phyloP scores from a whole-genome alignment of 2,113 vertebrate species.

The Sciurus niger region DNA sequence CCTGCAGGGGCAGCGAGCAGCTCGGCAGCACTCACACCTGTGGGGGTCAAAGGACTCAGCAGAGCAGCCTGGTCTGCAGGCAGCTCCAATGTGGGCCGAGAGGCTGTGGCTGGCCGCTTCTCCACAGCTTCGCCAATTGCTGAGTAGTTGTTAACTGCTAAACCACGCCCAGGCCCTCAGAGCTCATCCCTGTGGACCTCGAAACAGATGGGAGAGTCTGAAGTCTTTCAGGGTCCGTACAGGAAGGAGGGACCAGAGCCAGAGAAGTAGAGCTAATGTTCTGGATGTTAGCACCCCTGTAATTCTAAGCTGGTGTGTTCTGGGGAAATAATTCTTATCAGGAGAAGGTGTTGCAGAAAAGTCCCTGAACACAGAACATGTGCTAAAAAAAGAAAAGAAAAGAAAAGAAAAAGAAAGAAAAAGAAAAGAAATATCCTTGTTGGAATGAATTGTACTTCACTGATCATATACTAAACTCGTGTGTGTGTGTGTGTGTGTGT shows the following conservation, averaged over 20 bases:
- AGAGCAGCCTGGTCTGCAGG: not conserved
- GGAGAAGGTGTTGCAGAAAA: not conserved
- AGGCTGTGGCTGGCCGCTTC: not conserved
- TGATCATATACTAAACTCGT: not conserved
- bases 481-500: not conserved
- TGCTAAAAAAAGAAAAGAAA: no score
- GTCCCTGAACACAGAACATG: not conserved
- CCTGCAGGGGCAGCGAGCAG: no score
- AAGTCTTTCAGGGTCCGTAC: not conserved
- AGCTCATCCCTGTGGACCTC: no score
- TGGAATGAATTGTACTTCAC: not conserved
- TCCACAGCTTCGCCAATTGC: not conserved
- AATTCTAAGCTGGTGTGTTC: not conserved
- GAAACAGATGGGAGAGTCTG: not conserved
- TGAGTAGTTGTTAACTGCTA: not conserved
- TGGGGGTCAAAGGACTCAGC: not conserved
- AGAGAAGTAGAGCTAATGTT: not conserved
- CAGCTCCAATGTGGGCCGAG: not conserved
- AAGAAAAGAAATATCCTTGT: not conserved
- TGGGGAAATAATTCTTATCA: not conserved
- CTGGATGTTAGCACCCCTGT: not conserved
- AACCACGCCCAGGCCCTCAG: not conserved
- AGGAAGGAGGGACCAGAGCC: not conserved
- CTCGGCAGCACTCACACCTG: not conserved
- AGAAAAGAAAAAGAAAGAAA: no score